phyloP scores from a whole-genome alignment of 2,113 vertebrate species.

The Ibidorhyncha struthersii region DNA sequence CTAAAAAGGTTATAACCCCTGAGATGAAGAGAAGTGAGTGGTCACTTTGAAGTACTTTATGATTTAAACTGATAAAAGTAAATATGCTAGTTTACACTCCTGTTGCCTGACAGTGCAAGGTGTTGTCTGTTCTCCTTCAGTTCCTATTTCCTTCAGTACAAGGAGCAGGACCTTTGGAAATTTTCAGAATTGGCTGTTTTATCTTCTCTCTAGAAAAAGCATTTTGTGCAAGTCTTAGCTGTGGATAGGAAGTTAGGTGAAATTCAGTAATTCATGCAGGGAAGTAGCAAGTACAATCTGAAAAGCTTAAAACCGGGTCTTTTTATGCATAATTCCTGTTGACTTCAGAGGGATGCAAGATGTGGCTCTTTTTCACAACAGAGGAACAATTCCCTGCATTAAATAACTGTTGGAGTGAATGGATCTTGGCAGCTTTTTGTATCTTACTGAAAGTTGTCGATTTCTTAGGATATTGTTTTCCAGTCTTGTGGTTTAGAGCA shows the following conservation, averaged over 20 bases:
- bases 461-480: conserved; percentile 2
- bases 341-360: background rate
- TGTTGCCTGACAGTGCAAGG: background rate
- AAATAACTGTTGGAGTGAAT: background rate
- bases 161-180: background rate
- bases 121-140: background rate
- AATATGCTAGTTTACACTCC: background rate
- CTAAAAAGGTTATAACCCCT: background rate
- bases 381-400: background rate
- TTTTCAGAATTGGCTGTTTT: background rate
- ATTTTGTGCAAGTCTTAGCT: background rate
- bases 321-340: background rate
- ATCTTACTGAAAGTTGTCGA: background rate
- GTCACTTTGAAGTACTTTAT: background rate
- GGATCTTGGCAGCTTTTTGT: background rate
- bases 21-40: background rate
- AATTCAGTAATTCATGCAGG: background rate
- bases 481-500: background rate
- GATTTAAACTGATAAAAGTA: background rate
- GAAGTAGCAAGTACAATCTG: background rate
- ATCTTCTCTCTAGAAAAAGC: background rate
- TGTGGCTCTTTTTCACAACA: background rate
- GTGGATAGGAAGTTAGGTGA: background rate
- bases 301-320: background rate
- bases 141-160: background rate